Evolutionary conservation across 1,140 invertebrate genomes (phyloP).

Genomic region (Chrysomallon squamiferum): DNA sequence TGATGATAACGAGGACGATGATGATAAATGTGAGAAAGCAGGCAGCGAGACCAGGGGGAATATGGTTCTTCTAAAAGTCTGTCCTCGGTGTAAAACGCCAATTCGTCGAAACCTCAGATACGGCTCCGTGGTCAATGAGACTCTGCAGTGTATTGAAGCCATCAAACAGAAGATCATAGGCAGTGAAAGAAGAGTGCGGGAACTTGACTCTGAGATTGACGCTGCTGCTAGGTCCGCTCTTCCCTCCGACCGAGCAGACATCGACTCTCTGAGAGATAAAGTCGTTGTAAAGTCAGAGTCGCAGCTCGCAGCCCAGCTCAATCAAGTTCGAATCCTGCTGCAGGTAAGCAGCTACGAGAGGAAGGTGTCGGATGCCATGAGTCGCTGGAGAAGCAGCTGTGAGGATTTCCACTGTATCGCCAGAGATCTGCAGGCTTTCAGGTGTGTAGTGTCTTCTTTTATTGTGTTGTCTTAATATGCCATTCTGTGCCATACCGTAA

Average conservation of each 20-base stretch:
- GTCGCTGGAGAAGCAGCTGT: too few species aligned
- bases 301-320: neutral
- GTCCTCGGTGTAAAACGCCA: slow-evolving; percentile 71
- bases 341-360: neutral
- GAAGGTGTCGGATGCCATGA: neutral
- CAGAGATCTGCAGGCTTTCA: too few species aligned
- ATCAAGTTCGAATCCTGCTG: neutral
- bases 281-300: neutral
- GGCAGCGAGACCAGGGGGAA: slow-evolving; percentile 65
- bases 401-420: too few species aligned
- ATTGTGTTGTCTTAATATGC: too few species aligned
- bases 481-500: too few species aligned
- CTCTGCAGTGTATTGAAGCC: slow-evolving; percentile 26
- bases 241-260: neutral
- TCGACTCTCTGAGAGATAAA: neutral
- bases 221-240: neutral
- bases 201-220: neutral
- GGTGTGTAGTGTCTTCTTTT: too few species aligned
- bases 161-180: slow-evolving; percentile 25
- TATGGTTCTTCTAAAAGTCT: slow-evolving; percentile 67
- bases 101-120: slow-evolving; percentile 71
- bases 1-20: slow-evolving; percentile 70
- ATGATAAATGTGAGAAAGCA: slow-evolving; percentile 70
- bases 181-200: slow-evolving; percentile 1
- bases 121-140: slow-evolving; percentile 45